phyloP scores from a whole-genome alignment of 2,888 invertebrate species.

The Iphiclides podalirius region DNA sequence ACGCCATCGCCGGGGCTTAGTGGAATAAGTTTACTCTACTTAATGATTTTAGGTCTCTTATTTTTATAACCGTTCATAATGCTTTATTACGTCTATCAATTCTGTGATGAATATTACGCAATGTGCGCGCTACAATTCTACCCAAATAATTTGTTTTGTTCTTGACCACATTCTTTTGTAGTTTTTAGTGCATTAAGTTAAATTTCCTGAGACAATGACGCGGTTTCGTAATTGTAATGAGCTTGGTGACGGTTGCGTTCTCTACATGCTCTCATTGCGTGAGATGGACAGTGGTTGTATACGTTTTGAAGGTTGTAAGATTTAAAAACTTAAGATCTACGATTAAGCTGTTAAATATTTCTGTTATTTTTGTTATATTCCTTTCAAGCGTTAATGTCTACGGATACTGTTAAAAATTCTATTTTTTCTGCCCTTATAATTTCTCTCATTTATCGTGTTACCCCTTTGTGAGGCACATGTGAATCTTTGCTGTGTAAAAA shows the following conservation, averaged over 20 bases:
- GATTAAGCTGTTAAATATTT: no score
- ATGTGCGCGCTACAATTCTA: neutral
- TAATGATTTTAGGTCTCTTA: slow-evolving; percentile 30
- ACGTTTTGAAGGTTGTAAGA: no score
- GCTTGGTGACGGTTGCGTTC: slow-evolving; percentile 38
- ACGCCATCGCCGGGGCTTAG: slow-evolving; percentile 51
- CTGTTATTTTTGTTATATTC: no score
- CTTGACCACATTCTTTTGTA: slow-evolving; percentile 52
- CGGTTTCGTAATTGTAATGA: slow-evolving; percentile 38
- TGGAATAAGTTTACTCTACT: slow-evolving; percentile 56
- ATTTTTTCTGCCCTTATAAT: no score
- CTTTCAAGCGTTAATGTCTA: no score
- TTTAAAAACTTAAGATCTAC: no score
- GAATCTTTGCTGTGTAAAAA: no score
- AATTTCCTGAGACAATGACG: slow-evolving; percentile 32
- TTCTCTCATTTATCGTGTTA: no score
- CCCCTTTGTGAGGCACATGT: no score
- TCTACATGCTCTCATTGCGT: slow-evolving; percentile 37
- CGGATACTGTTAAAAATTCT: no score
- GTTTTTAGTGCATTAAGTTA: slow-evolving; percentile 36
- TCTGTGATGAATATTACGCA: slow-evolving; percentile 26
- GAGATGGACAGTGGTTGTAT: no score
- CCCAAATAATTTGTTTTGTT: slow-evolving; percentile 31
- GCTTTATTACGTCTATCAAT: slow-evolving; percentile 34
- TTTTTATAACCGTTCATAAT: slow-evolving; percentile 39